Evolutionary conservation across 2,113 vertebrate species (phyloP).

Genomic region (Clarias macrocephalus): DNA sequence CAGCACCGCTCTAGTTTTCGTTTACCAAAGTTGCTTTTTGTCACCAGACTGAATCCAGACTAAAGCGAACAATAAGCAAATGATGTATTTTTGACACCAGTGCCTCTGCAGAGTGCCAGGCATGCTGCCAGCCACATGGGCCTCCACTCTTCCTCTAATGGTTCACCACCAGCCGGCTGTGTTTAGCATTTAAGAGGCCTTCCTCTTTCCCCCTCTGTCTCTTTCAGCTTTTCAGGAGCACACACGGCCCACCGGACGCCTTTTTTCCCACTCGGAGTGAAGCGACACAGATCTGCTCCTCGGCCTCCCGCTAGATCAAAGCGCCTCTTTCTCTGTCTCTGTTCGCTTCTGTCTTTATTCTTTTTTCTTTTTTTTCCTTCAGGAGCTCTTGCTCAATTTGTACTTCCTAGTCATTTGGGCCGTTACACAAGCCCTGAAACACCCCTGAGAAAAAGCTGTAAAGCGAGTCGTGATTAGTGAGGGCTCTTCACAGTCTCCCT

Average conservation of each 20-base stretch:
- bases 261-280: constrained; percentile 53
- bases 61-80: not conserved
- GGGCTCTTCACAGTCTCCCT: constrained; percentile 63
- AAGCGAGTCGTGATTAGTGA: constrained; percentile 70
- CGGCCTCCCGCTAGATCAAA: constrained; percentile 52
- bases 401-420: constrained; percentile 63
- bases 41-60: not conserved
- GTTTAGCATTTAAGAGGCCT: constrained; percentile 55
- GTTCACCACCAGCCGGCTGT: constrained; percentile 45
- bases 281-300: constrained; percentile 53
- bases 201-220: constrained; percentile 33
- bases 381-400: constrained; percentile 64
- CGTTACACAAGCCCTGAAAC: constrained; percentile 60
- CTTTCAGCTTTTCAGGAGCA: constrained; percentile 51
- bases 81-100: constrained; percentile 23
- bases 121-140: constrained; percentile 43
- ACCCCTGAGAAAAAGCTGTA: constrained; percentile 64
- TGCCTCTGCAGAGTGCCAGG: constrained; percentile 33
- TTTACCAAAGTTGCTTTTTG: not conserved
- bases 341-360: constrained; percentile 56
- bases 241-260: constrained; percentile 33
- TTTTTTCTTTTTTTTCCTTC: constrained; percentile 55
- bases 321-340: constrained; percentile 47
- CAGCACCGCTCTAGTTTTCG: not conserved
- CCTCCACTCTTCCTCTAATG: constrained; percentile 42